Base-by-base conservation (phyloP, 2,113 vertebrate genomes). In the Spea multiplicata region DNA sequence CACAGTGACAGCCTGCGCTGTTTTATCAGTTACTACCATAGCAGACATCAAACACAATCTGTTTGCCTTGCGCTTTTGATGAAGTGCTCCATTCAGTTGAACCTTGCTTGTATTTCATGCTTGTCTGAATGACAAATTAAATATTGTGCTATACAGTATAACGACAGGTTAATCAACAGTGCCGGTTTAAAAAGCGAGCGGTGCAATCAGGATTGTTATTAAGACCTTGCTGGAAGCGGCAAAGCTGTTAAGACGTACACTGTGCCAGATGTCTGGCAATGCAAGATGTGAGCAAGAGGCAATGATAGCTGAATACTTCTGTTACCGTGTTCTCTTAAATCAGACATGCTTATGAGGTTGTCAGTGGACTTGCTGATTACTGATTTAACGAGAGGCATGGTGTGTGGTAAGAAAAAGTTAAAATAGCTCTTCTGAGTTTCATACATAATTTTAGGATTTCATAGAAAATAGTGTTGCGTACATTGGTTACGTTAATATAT, bases 81-180 rank as follows among this genome's bases (percentile, higher is more conserved):
- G 86, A 83, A 85, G 81, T 81, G 79, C 83, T 78, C 83, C 81
- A 87, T 88, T 87, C 83, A 86, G 73, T 81, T 78, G 78, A 83
- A 87, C 84, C 77, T 71, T 82, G 82, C 88, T 88, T 82, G 69
- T 86, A 86, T 87, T 86, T 86, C 84, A 83, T 81, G 85, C 86
- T 85, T 87, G 85, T 88, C 87, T 84, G 84, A 82, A 84, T 81
- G 87, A 89, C 90, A 86, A 86, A 91, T 88, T 84, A 83, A 87
- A 86, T 86, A 86, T 83, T 83, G 84, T 86, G 81, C 80, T 85
- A 84, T 77, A 73, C 72, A 82, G 84, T 84, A 86, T 81, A 87
- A 83, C 87, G 86, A 85, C 49, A 81, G 86, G 87, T 89, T 90
- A 91, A 90, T 91, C 85, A 88, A 90, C 78, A 84, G 85, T 44